These are phyloP conservation scores for Caenorhabditis latens DNA, from an alignment of 1,140 invertebrate species.

Conservation along the genomic window DNA sequence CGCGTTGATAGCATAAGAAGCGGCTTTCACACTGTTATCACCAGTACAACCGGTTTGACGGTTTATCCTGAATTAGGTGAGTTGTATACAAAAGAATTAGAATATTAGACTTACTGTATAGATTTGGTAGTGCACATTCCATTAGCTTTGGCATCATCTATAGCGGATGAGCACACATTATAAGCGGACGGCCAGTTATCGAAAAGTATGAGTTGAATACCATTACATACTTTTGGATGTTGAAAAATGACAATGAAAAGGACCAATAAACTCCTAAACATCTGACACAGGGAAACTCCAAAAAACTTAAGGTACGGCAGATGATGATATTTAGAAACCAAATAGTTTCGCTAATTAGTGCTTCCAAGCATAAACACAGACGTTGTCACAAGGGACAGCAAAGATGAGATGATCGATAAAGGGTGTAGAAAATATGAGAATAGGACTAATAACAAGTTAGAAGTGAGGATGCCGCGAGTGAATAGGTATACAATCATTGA, in stretches of 20 bases:
- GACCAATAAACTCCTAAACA: background rate
- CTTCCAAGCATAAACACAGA: constrained; percentile 27
- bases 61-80: background rate
- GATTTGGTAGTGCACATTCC: constrained; percentile 32
- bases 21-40: constrained; percentile 28
- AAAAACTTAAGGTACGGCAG: too few relatives aligned
- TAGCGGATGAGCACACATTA: constrained; percentile 29
- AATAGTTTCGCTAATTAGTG: background rate
- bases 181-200: constrained; percentile 31
- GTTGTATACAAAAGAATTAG: background rate
- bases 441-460: background rate
- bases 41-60: background rate
- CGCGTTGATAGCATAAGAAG: constrained; percentile 17
- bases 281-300: too few relatives aligned
- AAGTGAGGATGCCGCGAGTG: background rate
- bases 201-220: constrained; percentile 18
- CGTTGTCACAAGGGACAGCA: constrained; percentile 11
- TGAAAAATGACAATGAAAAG: background rate
- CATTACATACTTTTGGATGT: background rate
- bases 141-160: constrained; percentile 19
- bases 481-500: constrained; percentile 33
- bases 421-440: background rate
- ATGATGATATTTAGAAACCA: too few relatives aligned
- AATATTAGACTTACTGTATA: background rate
- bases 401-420: constrained; percentile 3